Base-by-base conservation (phyloP, 2,113 vertebrate species). In the Notarius lentiginosus region DNA sequence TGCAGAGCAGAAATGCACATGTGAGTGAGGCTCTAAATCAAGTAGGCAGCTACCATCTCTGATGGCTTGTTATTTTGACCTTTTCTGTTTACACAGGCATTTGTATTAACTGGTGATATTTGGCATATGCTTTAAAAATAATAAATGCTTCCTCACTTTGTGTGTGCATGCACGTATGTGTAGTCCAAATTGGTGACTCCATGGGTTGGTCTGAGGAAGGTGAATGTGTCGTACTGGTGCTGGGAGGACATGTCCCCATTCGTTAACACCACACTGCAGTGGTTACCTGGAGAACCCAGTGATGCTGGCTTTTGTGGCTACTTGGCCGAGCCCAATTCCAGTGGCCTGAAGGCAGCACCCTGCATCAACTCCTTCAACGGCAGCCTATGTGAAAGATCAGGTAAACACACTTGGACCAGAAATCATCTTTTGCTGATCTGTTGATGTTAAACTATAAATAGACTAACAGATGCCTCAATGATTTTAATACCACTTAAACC, bases 241-340 rank as follows among this genome's bases (percentile, higher is more conserved):
- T 99, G 98, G 98, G 98, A 99, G 89, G 98, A 99, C 91, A 99
- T 99, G 97, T 99, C 98, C 0, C 97, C 98, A 10, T 99, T 99
- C 93, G 97, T 97, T 73, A 99, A 99, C 95, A 97, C 95, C 84
- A 94, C 95, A 0, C 93, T 99, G 22, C 96, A 97, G 92, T 99
- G 98, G 98, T 95, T 98, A 66, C 96, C 96, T 0, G 95, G 92
- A 0, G 98, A 99, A 89, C 98, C 98, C 0, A 99, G 97, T 0
- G 98, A 97, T 17, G 97, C 97, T 7, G 98, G 98, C 0, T 99
- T 99, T 90, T 99, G 98, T 27, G 97, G 97, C 0, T 98, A 99
- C 89, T 92, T 99, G 84, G 97, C 98, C 0, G 98, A 99, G 84
- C 96, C 97, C 2, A 95, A 84, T 49, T 89, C 87, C 24, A 94